Conservation (phyloP, 2,113 vertebrate species). For the Larimichthys polyactis region DNA sequence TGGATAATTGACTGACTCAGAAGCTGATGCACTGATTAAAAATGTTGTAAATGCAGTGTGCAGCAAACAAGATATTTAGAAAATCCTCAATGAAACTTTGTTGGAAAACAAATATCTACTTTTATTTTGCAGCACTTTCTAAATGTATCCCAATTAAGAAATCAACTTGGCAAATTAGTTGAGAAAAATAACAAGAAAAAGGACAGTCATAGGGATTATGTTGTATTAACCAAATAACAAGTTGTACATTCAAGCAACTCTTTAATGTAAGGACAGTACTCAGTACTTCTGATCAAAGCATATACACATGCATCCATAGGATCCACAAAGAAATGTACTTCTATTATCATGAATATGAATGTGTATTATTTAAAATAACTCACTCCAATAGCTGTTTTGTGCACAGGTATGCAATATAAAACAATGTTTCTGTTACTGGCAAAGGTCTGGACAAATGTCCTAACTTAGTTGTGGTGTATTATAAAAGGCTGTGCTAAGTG, state of each 20-base stretch:
- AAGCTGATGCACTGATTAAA: not conserved
- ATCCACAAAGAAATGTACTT: not conserved
- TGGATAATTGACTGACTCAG: not conserved
- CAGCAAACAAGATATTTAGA: not conserved
- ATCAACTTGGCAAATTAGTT: not conserved
- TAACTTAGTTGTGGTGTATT: constrained; percentile 24
- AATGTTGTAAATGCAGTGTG: not conserved
- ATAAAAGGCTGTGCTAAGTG: constrained; percentile 58
- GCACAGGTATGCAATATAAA: constrained; percentile 1
- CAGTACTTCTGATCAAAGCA: not conserved
- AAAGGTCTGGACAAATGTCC: constrained; percentile 24
- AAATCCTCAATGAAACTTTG: not conserved
- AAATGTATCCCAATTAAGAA: not conserved
- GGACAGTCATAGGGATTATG: not conserved
- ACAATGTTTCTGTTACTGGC: constrained; percentile 3
- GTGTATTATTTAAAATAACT: not conserved
- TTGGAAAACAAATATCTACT: not conserved
- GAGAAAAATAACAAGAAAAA: not conserved
- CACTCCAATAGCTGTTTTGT: not conserved
- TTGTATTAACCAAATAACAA: constrained; percentile 1
- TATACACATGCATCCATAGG: not conserved
- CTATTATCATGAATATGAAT: not conserved
- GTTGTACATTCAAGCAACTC: not conserved
- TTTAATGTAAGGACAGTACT: not conserved
- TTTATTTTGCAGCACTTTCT: not conserved